Conservation (phyloP, 1,140 invertebrate genomes). For the Harlomillsia oculata region DNA sequence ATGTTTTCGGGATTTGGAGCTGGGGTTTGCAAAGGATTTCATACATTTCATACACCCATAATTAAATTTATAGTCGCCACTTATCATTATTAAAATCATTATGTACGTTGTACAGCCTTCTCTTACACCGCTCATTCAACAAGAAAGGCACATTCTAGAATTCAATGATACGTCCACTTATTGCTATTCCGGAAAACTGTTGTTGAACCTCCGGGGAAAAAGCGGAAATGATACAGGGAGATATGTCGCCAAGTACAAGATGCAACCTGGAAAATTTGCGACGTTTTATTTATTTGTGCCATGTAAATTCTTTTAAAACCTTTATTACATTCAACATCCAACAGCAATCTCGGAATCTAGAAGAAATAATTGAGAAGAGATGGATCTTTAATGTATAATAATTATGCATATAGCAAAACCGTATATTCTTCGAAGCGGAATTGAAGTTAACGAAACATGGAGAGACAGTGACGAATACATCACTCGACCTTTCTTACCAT, state of each 20-base stretch:
- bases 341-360: no score
- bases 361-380: no score
- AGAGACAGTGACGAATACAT: neutral
- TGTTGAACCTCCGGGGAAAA: constrained; percentile 16
- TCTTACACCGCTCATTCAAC: constrained; percentile 11
- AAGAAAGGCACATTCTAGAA: constrained; percentile 7
- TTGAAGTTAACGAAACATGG: constrained; percentile 11
- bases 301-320: constrained; percentile 6
- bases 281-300: constrained; percentile 21
- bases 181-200: constrained; percentile 11
- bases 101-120: neutral
- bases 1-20: constrained; percentile 9
- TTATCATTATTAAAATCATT: no score
- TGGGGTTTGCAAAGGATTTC: constrained; percentile 3
- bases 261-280: neutral
- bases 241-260: constrained; percentile 12
- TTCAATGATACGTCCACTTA: constrained; percentile 11
- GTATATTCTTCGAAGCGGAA: constrained; percentile 1
- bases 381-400: no score
- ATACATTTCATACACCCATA: no score
- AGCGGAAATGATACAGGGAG: constrained; percentile 16
- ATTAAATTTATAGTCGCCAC: no score
- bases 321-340: no score
- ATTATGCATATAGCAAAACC: no score
- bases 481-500: constrained; percentile 4